Evolutionary conservation across 2,888 invertebrate species (phyloP).

Genomic region (Galerucella nymphaeae): DNA sequence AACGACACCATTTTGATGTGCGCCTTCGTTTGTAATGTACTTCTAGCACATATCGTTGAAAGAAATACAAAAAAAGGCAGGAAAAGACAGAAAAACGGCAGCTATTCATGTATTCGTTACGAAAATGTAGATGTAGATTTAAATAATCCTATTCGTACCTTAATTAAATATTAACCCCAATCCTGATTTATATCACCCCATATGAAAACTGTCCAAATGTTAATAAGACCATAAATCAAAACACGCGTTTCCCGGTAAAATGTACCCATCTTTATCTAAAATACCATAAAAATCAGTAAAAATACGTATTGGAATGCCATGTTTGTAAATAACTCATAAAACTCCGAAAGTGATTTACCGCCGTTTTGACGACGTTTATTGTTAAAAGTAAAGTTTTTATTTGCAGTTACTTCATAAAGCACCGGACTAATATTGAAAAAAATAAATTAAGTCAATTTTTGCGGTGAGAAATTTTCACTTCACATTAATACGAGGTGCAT

Average conservation of each 20-base stretch:
- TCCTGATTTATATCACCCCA: background rate
- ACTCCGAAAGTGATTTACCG: slow-evolving; percentile 51
- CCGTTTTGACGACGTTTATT: slow-evolving; percentile 52
- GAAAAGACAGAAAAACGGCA: too few relatives aligned
- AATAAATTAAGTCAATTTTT: slow-evolving; percentile 44
- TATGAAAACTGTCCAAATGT: slow-evolving; percentile 25
- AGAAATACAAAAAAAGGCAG: too few relatives aligned
- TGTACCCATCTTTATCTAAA: slow-evolving; percentile 37
- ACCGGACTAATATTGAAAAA: slow-evolving; percentile 45
- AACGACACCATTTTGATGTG: too few relatives aligned
- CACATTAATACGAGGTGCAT: slow-evolving; percentile 12
- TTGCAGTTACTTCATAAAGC: slow-evolving; percentile 49
- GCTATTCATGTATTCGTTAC: too few relatives aligned
- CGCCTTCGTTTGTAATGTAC: too few relatives aligned
- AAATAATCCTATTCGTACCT: background rate
- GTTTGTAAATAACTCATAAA: slow-evolving; percentile 49
- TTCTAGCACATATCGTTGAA: too few relatives aligned
- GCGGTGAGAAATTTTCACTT: slow-evolving; percentile 10
- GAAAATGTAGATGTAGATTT: too few relatives aligned
- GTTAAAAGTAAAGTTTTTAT: slow-evolving; percentile 52
- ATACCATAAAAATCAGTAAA: slow-evolving; percentile 45
- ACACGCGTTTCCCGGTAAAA: slow-evolving; percentile 13
- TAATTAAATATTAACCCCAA: background rate
- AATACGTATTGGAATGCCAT: slow-evolving; percentile 41
- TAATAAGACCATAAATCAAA: slow-evolving; percentile 32